Evolutionary conservation across 2,888 invertebrate genomes (phyloP), one percentile per base, ranked within the genome.

Genomic region (Lochmaea crataegi): DNA sequence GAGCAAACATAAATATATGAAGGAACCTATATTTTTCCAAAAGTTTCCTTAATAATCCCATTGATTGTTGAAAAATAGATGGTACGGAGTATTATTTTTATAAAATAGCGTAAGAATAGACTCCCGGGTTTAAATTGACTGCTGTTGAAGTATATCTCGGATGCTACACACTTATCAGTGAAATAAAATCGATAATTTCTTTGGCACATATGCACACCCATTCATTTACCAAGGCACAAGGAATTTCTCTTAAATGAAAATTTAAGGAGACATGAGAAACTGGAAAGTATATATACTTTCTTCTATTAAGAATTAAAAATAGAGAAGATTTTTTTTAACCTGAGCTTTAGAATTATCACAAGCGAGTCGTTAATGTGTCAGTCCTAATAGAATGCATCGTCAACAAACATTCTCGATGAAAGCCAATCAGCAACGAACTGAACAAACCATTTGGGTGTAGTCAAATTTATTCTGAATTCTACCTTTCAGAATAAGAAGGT

Each of bases 151-250:
- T 58, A 67, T 58, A 58, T 67, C 67, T 58, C 53, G 57, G 32
- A 22, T 41, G 57, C 57, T 66, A 66, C 12, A 45, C 67, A 58
- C 56, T 67, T 66, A 42, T 58, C 60, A 45, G 32, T 60, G 60
- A 68, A 48, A 68, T 42, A 18, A 68, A 60, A 60, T 68, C 68
- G 32, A 68, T 68, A 60, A 68, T 68, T 60, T 58, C 45, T 45
- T 48, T 68, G 67, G 41, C 68, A 68, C 68, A 68, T 51, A 67
- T 48, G 45, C 48, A 60, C 68, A 68, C 22, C 60, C 16, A 60
- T 45, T n/a, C n/a, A n/a, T n/a, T n/a, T n/a, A n/a, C n/a, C n/a
- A n/a, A n/a, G n/a, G n/a, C n/a, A n/a, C n/a, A n/a, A n/a, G n/a
- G n/a, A n/a, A n/a, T n/a, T n/a, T n/a, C n/a, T n/a, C n/a, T n/a